Conservation (phyloP, 2,113 vertebrate genomes). For the Cyprinus carpio region DNA sequence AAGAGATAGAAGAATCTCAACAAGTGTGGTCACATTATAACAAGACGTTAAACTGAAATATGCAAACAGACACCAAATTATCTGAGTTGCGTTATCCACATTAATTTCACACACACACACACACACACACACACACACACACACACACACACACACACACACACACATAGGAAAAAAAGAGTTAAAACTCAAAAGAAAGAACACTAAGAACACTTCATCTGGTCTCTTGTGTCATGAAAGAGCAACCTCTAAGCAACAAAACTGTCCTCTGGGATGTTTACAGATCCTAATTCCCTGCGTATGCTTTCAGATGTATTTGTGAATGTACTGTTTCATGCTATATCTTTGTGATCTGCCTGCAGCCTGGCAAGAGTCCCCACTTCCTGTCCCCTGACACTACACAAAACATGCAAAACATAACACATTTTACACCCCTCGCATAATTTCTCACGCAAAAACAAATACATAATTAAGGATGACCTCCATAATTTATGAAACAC, state of each 20-base stretch:
- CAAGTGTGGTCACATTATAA: too few species aligned
- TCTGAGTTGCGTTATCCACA: too few species aligned
- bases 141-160: too few species aligned
- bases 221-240: background rate
- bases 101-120: too few species aligned
- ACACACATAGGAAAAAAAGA: too few species aligned
- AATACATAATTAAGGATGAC: constrained; percentile 62
- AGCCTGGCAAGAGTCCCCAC: constrained; percentile 36
- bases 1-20: too few species aligned
- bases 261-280: background rate
- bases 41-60: too few species aligned
- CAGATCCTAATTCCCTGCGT: background rate
- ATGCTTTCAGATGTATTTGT: constrained; percentile 27
- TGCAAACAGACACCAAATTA: too few species aligned
- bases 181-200: background rate
- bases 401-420: constrained; percentile 56
- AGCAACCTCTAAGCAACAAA: background rate
- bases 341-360: constrained; percentile 42
- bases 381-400: constrained; percentile 40
- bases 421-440: constrained; percentile 52
- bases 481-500: constrained; percentile 65
- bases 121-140: too few species aligned
- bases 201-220: background rate
- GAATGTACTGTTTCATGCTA: constrained; percentile 9
- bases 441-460: constrained; percentile 54